Evolutionary conservation across 2,113 vertebrate genomes (phyloP).

Genomic region (Arothron firmamentum): DNA sequence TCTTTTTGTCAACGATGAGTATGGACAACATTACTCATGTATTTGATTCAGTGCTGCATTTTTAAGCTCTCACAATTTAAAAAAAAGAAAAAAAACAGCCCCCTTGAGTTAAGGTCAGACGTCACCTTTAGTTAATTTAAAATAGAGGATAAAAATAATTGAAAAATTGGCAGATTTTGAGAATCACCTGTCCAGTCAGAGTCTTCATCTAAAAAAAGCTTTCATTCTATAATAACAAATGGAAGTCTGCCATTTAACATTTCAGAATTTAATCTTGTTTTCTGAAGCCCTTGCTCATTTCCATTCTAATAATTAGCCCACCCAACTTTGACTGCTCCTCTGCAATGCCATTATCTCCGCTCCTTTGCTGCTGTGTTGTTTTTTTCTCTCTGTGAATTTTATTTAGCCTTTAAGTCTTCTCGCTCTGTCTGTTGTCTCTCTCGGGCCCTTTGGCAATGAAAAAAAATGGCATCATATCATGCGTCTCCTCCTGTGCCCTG

Average conservation of each 20-base stretch:
- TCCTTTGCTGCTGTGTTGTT: conserved; percentile 22
- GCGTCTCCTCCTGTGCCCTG: conserved; percentile 28
- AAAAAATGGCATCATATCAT: conserved; percentile 44
- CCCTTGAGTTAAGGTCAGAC: conserved; percentile 36
- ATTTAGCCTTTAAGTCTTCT: conserved; percentile 27
- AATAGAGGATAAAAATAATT: conserved; percentile 44
- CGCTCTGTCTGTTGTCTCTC: conserved; percentile 19
- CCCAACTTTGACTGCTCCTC: conserved; percentile 39
- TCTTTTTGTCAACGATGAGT: conserved; percentile 1
- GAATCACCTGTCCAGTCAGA: conserved; percentile 55
- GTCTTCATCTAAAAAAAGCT: conserved; percentile 53
- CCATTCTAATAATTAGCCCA: conserved; percentile 49
- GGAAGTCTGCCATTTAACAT: conserved; percentile 58
- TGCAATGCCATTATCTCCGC: conserved; percentile 41
- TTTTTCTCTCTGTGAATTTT: conserved; percentile 31
- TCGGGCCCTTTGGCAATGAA: conserved; percentile 25
- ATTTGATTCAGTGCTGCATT: conserved; percentile 6
- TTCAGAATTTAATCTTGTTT: conserved; percentile 59
- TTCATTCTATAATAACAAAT: conserved; percentile 58
- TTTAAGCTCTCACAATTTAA: no score
- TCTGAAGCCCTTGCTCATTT: conserved; percentile 48
- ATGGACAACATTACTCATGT: conserved; percentile 3
- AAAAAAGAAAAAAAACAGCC: conserved; percentile 19
- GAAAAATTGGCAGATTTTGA: conserved; percentile 39
- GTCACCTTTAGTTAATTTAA: conserved; percentile 36